These are phyloP conservation scores for Sebastolobus altivelis DNA, from an alignment of 2,797 vertebrate genomes.

Conservation along the genomic window DNA sequence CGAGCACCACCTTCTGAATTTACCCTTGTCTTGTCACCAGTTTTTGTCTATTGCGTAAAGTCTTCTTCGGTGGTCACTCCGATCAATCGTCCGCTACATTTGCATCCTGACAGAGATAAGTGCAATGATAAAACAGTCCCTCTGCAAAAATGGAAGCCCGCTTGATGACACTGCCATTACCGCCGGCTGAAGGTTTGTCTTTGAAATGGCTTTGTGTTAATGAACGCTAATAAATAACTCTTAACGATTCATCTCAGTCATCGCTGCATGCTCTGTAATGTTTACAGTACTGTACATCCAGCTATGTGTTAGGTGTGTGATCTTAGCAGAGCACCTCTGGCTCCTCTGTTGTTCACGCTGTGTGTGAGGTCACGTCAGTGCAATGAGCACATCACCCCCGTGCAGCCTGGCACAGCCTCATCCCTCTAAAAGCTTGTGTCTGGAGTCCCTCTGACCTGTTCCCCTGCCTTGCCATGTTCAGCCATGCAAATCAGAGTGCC, in stretches of 20 bases:
- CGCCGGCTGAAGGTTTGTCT: constrained; percentile 43
- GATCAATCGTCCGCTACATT: constrained; percentile 57
- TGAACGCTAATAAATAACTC: constrained; percentile 64
- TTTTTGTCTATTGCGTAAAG: constrained; percentile 49
- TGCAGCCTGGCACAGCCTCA: constrained; percentile 55
- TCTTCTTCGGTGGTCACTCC: constrained; percentile 52
- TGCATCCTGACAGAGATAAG: constrained; percentile 65
- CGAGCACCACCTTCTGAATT: constrained; percentile 53
- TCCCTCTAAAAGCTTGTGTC: constrained; percentile 74
- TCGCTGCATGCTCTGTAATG: constrained; percentile 15
- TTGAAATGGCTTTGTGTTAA: constrained; percentile 58
- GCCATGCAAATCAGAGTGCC: constrained; percentile 77
- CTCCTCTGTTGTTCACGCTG: constrained; percentile 49
- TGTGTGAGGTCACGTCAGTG: constrained; percentile 65
- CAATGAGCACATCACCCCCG: constrained; percentile 63
- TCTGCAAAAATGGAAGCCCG: constrained; percentile 46
- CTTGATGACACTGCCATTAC: constrained; percentile 58
- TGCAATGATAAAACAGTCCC: constrained; percentile 55
- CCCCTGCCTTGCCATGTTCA: constrained; percentile 71
- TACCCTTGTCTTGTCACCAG: constrained; percentile 68
- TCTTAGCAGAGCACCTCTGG: constrained; percentile 32
- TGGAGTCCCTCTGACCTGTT: constrained; percentile 71
- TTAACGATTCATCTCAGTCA: constrained; percentile 26
- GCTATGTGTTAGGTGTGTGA: constrained; percentile 31
- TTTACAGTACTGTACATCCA: constrained; percentile 33